phyloP scores from a whole-genome alignment of 92 coral and sea anemone species.

The Metridium senile region DNA sequence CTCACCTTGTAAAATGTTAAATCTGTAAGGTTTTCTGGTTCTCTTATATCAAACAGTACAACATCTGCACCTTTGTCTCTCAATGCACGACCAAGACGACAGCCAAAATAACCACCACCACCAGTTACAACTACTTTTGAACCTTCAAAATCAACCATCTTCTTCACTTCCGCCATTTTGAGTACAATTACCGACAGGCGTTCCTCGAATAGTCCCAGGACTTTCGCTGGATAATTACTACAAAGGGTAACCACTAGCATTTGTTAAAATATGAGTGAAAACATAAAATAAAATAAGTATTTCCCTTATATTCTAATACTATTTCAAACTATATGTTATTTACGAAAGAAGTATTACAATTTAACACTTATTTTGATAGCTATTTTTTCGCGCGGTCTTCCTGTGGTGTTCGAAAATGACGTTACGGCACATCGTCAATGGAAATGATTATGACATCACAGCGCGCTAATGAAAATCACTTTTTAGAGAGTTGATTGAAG shows the following conservation, averaged over 20 bases:
- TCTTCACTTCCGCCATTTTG: slow-evolving; percentile 44
- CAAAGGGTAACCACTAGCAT: slow-evolving; percentile 2
- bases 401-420: too few species aligned
- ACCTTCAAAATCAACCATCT: slow-evolving; percentile 15
- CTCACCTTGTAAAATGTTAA: slow-evolving; percentile 59
- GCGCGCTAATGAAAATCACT: too few species aligned
- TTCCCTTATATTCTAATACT: background rate
- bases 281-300: background rate
- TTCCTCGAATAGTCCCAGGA: too few species aligned
- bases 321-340: too few species aligned
- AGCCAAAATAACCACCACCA: slow-evolving; percentile 83
- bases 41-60: slow-evolving; percentile 60
- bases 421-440: too few species aligned
- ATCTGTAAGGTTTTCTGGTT: slow-evolving; percentile 47
- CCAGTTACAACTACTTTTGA: slow-evolving; percentile 66
- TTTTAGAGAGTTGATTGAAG: too few species aligned
- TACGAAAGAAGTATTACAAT: too few species aligned
- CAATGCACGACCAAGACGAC: slow-evolving; percentile 63
- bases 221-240: background rate
- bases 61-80: slow-evolving; percentile 67
- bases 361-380: too few species aligned
- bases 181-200: background rate
- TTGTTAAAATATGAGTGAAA: background rate
- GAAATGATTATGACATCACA: too few species aligned
- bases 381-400: too few species aligned